A percentile compares a stretch with the other conserved stretches of the same genome.
These are phyloP conservation scores for Eugnorisma glareosa DNA, from an alignment of 2,888 invertebrate species.

Conservation along the genomic window DNA sequence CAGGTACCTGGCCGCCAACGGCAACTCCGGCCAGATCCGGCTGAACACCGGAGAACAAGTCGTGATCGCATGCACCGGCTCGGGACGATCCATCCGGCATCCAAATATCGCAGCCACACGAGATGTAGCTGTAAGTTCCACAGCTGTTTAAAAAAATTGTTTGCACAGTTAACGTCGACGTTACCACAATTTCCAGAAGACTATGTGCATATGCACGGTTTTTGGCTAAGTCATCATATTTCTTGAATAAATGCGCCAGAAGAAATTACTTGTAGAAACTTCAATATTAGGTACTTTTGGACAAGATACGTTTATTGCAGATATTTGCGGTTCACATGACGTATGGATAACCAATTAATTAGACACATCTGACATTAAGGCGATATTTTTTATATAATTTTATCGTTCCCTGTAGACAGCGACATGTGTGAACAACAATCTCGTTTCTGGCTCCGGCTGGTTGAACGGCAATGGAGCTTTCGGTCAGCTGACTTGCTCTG, in stretches of 20 bases:
- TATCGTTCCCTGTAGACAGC: constrained; percentile 73
- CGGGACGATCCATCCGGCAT: constrained; percentile 78
- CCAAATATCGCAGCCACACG: constrained; percentile 75
- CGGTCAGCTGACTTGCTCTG: constrained; percentile 82
- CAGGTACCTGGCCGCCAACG: constrained; percentile 77
- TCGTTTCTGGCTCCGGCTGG: constrained; percentile 82
- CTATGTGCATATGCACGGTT: background rate
- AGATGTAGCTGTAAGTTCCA: constrained; percentile 49
- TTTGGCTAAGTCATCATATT: background rate
- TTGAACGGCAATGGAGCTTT: constrained; percentile 80
- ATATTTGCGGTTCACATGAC: background rate
- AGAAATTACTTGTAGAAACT: background rate
- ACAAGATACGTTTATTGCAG: background rate
- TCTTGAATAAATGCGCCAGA: background rate
- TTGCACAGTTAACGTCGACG: background rate
- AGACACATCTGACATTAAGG: background rate
- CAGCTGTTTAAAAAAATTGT: background rate
- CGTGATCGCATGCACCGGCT: constrained; percentile 80
- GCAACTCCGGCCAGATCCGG: constrained; percentile 80
- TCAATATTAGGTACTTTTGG: background rate
- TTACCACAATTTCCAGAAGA: background rate
- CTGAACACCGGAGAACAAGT: constrained; percentile 80
- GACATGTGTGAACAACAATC: constrained; percentile 77
- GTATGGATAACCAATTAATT: background rate
- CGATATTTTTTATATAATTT: background rate